Evolutionary conservation across 2,113 vertebrate species (phyloP).

Genomic region (Osmerus eperlanus): DNA sequence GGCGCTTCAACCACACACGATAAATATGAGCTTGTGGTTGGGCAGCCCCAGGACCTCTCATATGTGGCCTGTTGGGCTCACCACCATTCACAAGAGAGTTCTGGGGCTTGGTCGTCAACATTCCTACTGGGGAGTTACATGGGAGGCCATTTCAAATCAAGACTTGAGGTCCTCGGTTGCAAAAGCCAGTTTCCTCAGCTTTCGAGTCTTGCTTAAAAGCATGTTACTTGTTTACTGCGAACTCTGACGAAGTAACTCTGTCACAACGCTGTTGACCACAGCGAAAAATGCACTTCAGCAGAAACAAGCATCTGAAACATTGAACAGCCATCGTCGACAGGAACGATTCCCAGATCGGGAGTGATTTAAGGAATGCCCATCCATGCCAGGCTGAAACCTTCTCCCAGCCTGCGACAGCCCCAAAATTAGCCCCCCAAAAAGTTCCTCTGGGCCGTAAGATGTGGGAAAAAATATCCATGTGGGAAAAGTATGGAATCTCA

Average conservation of each 20-base stretch:
- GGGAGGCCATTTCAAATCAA: slow-evolving; percentile 57
- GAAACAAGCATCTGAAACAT: slow-evolving; percentile 56
- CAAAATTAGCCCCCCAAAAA: slow-evolving; percentile 27
- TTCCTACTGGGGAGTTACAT: slow-evolving; percentile 61
- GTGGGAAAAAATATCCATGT: slow-evolving; percentile 34
- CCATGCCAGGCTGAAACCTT: slow-evolving; percentile 48
- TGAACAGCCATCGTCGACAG: slow-evolving; percentile 42
- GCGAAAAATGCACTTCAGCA: slow-evolving; percentile 60
- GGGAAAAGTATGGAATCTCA: slow-evolving; percentile 39
- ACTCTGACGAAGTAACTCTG: slow-evolving; percentile 44
- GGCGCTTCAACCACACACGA: slow-evolving; percentile 71
- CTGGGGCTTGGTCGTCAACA: slow-evolving; percentile 65
- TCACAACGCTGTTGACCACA: slow-evolving; percentile 61
- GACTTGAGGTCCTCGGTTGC: slow-evolving; percentile 39
- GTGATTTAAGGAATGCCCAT: slow-evolving; percentile 52
- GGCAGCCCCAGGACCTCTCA: slow-evolving; percentile 70
- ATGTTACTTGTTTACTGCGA: slow-evolving; percentile 65
- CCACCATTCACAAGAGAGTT: slow-evolving; percentile 72
- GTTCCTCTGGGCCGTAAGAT: slow-evolving; percentile 11
- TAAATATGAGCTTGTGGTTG: slow-evolving; percentile 75
- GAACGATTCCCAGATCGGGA: slow-evolving; percentile 57
- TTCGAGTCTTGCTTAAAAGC: slow-evolving; percentile 49
- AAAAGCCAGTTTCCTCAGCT: slow-evolving; percentile 57
- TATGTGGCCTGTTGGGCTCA: slow-evolving; percentile 70
- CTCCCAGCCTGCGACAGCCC: slow-evolving; percentile 37